phyloP scores from a whole-genome alignment of 2,888 invertebrate genomes.

The Electrophaes corylata region DNA sequence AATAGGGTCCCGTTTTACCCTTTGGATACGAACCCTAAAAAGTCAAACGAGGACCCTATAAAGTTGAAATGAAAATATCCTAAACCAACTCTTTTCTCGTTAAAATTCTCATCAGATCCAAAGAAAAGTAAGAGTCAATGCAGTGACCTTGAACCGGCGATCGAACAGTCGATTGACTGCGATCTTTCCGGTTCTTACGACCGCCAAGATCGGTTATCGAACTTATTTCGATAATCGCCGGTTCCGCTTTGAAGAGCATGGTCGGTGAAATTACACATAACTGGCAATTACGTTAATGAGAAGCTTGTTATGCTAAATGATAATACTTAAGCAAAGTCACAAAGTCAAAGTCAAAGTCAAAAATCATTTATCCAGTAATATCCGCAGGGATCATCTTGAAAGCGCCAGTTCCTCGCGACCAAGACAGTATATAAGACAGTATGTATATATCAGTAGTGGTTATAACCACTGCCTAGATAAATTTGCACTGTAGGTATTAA shows the following conservation, averaged over 20 bases:
- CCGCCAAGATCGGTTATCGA: constrained; percentile 35
- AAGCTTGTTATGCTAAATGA: neutral
- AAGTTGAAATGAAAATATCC: neutral
- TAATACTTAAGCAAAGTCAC: too few relatives aligned
- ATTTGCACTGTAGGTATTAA: too few relatives aligned
- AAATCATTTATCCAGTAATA: too few relatives aligned
- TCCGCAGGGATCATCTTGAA: too few relatives aligned
- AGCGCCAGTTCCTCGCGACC: too few relatives aligned
- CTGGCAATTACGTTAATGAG: constrained; percentile 2
- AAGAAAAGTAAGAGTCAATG: constrained; percentile 18
- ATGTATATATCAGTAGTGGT: too few relatives aligned
- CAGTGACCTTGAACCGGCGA: constrained; percentile 28
- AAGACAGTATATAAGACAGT: too few relatives aligned
- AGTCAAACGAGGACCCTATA: too few relatives aligned
- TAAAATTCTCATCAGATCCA: constrained; percentile 5
- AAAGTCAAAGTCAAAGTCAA: too few relatives aligned
- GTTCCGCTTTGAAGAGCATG: constrained; percentile 29
- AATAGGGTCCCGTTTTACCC: too few relatives aligned
- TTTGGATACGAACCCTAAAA: too few relatives aligned
- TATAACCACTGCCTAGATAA: too few relatives aligned
- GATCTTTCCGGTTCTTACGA: constrained; percentile 34
- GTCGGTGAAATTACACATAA: constrained; percentile 16
- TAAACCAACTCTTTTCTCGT: neutral
- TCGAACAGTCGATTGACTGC: constrained; percentile 14
- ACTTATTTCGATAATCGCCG: constrained; percentile 20